Evolutionary conservation across 2,113 vertebrate genomes (phyloP).

Genomic region (Isichthys henryi): DNA sequence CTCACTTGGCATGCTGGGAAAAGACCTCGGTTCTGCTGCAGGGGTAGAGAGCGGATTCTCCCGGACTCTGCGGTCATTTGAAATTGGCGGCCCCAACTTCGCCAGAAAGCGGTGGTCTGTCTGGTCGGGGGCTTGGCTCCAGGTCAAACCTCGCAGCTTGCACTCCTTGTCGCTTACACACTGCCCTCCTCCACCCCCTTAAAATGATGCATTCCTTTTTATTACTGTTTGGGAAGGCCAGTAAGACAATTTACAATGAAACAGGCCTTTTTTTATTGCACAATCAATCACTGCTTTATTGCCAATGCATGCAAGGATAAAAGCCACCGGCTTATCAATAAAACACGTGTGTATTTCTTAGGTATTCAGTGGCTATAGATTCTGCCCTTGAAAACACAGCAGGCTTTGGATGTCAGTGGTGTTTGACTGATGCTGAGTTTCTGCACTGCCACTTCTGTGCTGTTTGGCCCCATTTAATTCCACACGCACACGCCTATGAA

Average conservation of each 20-base stretch:
- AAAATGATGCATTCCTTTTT: slow-evolving; percentile 21
- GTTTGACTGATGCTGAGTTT: neutral
- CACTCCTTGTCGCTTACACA: neutral
- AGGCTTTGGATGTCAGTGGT: neutral
- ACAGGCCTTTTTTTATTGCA: neutral
- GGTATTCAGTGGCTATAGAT: neutral
- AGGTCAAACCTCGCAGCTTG: neutral
- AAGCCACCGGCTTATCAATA: neutral
- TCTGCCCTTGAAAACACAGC: neutral
- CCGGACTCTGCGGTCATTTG: neutral
- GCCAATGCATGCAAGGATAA: neutral
- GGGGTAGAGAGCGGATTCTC: neutral
- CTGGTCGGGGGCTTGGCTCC: slow-evolving; percentile 6
- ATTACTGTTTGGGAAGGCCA: slow-evolving; percentile 8
- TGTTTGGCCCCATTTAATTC: neutral
- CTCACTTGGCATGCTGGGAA: neutral
- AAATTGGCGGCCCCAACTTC: neutral
- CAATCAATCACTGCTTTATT: slow-evolving; percentile 6
- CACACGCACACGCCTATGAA: neutral
- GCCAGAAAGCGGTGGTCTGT: slow-evolving; percentile 6
- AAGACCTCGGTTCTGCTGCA: neutral
- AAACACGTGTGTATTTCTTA: neutral
- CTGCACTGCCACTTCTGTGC: neutral
- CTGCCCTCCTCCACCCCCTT: neutral
- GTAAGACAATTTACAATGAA: neutral